phyloP scores from a whole-genome alignment of 2,797 vertebrate species.

The Myotis myotis region DNA sequence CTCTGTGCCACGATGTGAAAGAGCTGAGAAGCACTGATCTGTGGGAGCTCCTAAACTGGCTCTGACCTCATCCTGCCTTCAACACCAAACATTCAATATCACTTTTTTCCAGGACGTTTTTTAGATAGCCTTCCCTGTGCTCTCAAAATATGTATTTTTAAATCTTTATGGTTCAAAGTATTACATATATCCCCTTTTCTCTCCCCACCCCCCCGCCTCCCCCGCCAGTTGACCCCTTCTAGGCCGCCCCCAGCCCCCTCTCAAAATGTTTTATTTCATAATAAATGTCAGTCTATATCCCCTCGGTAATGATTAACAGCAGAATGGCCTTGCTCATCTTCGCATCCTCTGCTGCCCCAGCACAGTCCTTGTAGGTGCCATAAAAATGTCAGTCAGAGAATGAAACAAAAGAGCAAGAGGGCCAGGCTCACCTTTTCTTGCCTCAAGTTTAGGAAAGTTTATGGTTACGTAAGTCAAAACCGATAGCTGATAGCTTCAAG shows the following conservation, averaged over 20 bases:
- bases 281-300: neutral
- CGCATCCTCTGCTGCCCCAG: neutral
- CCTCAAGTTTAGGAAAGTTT: neutral
- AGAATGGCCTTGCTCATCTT: neutral
- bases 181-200: no score
- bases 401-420: neutral
- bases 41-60: neutral
- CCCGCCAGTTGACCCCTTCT: no score
- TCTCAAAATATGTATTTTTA: neutral
- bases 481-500: neutral
- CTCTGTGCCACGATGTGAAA: neutral
- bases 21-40: neutral
- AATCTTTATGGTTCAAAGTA: no score
- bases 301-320: neutral
- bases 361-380: neutral
- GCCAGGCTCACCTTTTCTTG: neutral
- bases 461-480: neutral
- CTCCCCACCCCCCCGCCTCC: no score
- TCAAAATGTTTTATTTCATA: neutral
- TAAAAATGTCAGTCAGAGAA: neutral
- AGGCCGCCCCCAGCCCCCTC: no score
- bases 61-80: neutral
- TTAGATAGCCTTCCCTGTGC: neutral
- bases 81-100: neutral
- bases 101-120: neutral